Evolutionary conservation across 2,888 invertebrate species (phyloP).

Genomic region (Eurois occulta): DNA sequence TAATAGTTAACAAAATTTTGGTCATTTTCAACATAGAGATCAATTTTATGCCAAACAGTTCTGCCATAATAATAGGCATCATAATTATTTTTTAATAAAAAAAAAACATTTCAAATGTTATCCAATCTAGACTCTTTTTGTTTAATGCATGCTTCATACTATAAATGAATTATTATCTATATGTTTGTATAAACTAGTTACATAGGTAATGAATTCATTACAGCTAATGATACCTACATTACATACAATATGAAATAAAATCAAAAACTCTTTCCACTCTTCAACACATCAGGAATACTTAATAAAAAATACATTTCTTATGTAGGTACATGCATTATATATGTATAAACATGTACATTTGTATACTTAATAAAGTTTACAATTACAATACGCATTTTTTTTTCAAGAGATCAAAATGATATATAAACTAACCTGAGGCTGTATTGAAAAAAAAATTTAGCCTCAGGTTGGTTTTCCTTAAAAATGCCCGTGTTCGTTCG

Average conservation of each 20-base stretch:
- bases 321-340: neutral
- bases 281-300: neutral
- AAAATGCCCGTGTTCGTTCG: no score
- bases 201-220: neutral
- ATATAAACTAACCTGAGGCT: no score
- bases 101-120: neutral
- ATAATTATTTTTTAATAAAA: neutral
- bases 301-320: constrained; percentile 1
- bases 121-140: neutral
- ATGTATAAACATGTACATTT: neutral
- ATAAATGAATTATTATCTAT: neutral
- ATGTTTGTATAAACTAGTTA: neutral
- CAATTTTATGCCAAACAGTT: constrained; percentile 8
- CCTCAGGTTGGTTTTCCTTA: neutral
- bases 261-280: no score
- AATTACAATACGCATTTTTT: neutral
- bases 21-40: constrained; percentile 38
- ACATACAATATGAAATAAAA: no score
- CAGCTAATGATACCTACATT: neutral
- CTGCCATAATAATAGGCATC: neutral
- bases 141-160: neutral
- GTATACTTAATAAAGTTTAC: neutral
- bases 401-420: constrained; percentile 15
- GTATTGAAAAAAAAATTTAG: no score
- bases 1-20: neutral